These are phyloP conservation scores for Fistularia tabacaria DNA, from an alignment of 2,797 vertebrate genomes.

Conservation along the genomic window DNA sequence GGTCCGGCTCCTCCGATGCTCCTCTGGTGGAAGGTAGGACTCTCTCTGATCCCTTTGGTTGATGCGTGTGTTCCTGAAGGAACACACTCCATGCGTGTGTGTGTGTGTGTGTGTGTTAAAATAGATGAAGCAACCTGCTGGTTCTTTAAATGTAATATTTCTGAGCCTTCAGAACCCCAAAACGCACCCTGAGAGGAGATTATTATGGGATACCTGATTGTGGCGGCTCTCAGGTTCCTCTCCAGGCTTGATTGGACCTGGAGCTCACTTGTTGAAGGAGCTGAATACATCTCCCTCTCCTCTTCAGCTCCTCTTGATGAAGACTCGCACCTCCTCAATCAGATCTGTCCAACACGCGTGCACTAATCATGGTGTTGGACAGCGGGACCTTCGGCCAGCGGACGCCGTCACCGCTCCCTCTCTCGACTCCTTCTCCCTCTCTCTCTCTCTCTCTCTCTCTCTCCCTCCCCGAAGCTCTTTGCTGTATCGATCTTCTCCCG, in stretches of 20 bases:
- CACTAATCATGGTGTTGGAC: conserved; percentile 24
- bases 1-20: too few species aligned
- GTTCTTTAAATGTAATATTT: too few species aligned
- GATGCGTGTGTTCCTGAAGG: too few species aligned
- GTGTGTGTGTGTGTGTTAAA: too few species aligned
- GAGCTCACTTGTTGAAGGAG: neutral
- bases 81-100: too few species aligned
- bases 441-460: conserved; percentile 14
- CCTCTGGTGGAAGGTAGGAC: too few species aligned
- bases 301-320: conserved; percentile 1
- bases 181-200: too few species aligned
- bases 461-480: conserved; percentile 60
- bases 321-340: conserved; percentile 2
- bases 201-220: too few species aligned
- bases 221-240: neutral
- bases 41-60: too few species aligned
- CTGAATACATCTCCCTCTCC: conserved; percentile 5
- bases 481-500: conserved; percentile 75
- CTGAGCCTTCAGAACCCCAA: too few species aligned
- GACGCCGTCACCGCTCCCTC: conserved; percentile 16
- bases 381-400: conserved; percentile 18
- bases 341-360: conserved; percentile 6
- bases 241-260: conserved; percentile 2
- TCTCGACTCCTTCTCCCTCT: conserved; percentile 7
- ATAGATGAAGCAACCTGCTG: too few species aligned